These are phyloP conservation scores for Ramphastos sulfuratus DNA, from an alignment of 2,113 vertebrate genomes.

Conservation along the genomic window DNA sequence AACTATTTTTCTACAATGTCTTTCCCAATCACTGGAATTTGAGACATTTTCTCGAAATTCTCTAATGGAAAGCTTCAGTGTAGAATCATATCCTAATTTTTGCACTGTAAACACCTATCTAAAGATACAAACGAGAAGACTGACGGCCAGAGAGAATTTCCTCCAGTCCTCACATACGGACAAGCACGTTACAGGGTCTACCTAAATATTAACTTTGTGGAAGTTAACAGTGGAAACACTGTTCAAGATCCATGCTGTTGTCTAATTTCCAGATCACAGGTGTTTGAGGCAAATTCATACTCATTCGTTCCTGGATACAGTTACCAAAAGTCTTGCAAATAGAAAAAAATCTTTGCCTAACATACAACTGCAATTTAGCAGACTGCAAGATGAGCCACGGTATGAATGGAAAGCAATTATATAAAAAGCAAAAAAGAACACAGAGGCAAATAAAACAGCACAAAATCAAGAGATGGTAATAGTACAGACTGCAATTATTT, in stretches of 20 bases:
- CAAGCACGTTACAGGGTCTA: accelerated
- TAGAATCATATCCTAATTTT: neutral
- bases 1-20: neutral
- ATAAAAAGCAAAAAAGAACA: neutral
- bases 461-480: neutral
- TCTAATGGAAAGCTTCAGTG: neutral
- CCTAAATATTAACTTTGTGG: neutral
- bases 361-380: neutral
- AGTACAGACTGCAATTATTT: neutral
- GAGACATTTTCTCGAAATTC: neutral
- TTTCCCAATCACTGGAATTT: neutral
- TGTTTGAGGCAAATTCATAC: neutral
- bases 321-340: neutral
- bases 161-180: neutral
- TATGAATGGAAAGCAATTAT: neutral
- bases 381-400: neutral
- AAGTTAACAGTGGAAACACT: neutral
- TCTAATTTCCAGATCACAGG: neutral
- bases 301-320: neutral
- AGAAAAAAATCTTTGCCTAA: neutral
- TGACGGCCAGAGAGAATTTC: neutral
- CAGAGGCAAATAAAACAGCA: neutral
- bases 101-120: neutral
- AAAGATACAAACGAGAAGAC: neutral
- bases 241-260: neutral